A percentile compares a stretch with the other conserved stretches of the same genome.
These are phyloP conservation scores for Diadophis punctatus DNA, from an alignment of 2,113 vertebrate species.

Conservation along the genomic window DNA sequence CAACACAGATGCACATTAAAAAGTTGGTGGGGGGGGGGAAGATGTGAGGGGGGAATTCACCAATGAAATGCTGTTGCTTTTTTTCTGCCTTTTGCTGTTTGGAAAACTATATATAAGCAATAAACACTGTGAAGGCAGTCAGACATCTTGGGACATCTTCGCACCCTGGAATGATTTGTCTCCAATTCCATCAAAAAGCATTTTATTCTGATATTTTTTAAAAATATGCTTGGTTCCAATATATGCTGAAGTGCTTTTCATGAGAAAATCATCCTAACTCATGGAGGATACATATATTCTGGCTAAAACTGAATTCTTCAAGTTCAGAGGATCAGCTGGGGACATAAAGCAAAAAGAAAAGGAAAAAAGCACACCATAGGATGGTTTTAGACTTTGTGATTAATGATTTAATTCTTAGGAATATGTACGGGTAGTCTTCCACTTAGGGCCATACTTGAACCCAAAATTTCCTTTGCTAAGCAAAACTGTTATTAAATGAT, in stretches of 20 bases:
- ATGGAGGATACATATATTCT: constrained; percentile 14
- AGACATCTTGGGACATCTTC: too few relatives aligned
- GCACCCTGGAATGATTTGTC: too few relatives aligned
- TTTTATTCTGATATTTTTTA: constrained; percentile 18
- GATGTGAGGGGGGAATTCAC: too few relatives aligned
- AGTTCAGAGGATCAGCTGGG: background rate
- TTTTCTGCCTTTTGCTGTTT: too few relatives aligned
- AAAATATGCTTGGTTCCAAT: constrained; percentile 40
- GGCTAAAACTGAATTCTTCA: background rate
- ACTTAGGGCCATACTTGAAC: background rate
- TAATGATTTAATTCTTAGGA: background rate
- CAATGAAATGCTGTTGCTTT: too few relatives aligned
- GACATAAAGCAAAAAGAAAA: background rate
- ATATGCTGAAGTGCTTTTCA: background rate
- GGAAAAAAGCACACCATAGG: background rate
- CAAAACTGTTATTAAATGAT: background rate
- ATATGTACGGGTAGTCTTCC: background rate
- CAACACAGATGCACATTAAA: too few relatives aligned
- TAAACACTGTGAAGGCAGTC: too few relatives aligned
- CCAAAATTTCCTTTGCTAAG: background rate
- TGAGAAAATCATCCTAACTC: background rate
- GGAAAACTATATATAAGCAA: too few relatives aligned
- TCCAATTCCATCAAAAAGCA: too few relatives aligned
- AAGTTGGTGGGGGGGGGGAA: too few relatives aligned
- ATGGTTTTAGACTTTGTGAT: background rate